Evolutionary conservation across 2,113 vertebrate genomes (phyloP).

Genomic region (Equus przewalskii): DNA sequence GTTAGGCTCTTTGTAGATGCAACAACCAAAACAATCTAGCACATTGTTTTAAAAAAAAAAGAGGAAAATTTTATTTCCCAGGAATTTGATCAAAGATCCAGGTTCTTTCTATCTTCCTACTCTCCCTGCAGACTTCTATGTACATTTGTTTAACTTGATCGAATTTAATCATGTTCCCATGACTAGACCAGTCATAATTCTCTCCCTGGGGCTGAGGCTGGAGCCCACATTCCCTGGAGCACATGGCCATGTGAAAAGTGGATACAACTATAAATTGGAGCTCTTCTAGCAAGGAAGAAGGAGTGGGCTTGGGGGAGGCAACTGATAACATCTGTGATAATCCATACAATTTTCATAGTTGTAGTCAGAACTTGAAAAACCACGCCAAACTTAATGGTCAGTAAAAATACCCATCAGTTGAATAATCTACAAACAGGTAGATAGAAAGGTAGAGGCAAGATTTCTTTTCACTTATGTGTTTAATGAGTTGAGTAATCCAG

Average conservation of each 20-base stretch:
- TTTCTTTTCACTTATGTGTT: not conserved
- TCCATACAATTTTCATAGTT: not conserved
- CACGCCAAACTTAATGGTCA: not conserved
- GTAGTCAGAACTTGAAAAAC: not conserved
- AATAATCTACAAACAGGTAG: not conserved
- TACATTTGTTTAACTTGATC: not conserved
- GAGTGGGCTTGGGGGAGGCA: not conserved
- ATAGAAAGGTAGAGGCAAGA: not conserved
- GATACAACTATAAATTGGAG: accelerated
- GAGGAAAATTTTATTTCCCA: not conserved
- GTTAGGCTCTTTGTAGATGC: not conserved
- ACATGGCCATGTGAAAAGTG: accelerated
- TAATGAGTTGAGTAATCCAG: not conserved
- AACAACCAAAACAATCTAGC: not conserved
- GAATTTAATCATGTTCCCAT: accelerated
- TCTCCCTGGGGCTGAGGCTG: not conserved
- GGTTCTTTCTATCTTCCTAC: not conserved
- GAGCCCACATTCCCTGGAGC: not conserved
- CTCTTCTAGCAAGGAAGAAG: not conserved
- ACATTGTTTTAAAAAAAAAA: not conserved
- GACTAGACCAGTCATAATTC: not conserved
- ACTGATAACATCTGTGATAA: accelerated
- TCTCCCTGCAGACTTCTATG: not conserved
- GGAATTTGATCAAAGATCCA: not conserved
- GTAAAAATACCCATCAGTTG: not conserved